Conservation (phyloP, 1,140 invertebrate genomes). For the Pachypeltis micranthus region DNA sequence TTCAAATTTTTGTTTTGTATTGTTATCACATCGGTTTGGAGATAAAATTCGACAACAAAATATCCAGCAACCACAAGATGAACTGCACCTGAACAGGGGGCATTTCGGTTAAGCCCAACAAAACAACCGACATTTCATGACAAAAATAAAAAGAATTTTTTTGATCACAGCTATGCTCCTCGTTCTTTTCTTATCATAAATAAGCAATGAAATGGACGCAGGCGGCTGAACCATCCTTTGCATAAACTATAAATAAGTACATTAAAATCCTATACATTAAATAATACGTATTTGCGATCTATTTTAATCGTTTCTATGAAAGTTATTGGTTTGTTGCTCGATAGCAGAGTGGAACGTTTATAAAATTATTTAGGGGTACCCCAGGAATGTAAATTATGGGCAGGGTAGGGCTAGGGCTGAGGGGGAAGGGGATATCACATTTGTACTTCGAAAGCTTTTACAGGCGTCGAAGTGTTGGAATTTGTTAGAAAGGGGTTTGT, state of each 20-base stretch:
- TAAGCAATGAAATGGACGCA: not conserved
- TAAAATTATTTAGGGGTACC: not conserved
- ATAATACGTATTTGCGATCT: not conserved
- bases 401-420: not conserved
- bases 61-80: no score
- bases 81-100: no score
- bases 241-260: no score
- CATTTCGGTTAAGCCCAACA: no score
- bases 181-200: not conserved
- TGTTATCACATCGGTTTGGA: no score
- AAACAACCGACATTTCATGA: no score
- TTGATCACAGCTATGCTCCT: not conserved
- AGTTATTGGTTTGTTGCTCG: not conserved
- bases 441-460: slow-evolving; percentile 46
- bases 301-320: not conserved
- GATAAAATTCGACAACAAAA: no score
- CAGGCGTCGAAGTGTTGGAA: slow-evolving; percentile 30
- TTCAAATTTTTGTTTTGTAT: no score
- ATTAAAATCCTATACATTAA: not conserved
- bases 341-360: not conserved
- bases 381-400: not conserved
- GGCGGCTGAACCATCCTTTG: no score
- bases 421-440: slow-evolving; percentile 34
- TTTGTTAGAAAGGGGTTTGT: slow-evolving; percentile 39
- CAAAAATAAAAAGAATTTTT: not conserved